These are phyloP conservation scores for sheep (Ovis aries) DNA, from an alignment of 2,113 vertebrate genomes.

Conservation along the genomic window ARS-UI_Ramb_v3.0 NC_056069.1:27018001-27018500, in stretches of 20 bases:
- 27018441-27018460: not conserved
- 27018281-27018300: not conserved
- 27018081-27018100: not conserved
- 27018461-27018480: not conserved
- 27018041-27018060: not conserved
- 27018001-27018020: not conserved
- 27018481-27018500: not conserved
- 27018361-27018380: not conserved
- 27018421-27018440: not conserved
- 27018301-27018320: not conserved
- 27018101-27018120: not conserved
- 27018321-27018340: not conserved
- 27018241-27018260: not conserved
- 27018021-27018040: not conserved
- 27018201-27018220: not conserved
- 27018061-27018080: not conserved
- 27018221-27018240: not conserved
- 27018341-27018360: not conserved
- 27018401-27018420: not conserved
- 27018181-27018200: not conserved
- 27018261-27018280: not conserved
- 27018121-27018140: not conserved
- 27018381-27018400: not conserved
- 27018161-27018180: not conserved
- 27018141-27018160: not conserved